Base-by-base conservation (phyloP, 2,797 vertebrate genomes). In the Pipistrellus kuhlii region DNA sequence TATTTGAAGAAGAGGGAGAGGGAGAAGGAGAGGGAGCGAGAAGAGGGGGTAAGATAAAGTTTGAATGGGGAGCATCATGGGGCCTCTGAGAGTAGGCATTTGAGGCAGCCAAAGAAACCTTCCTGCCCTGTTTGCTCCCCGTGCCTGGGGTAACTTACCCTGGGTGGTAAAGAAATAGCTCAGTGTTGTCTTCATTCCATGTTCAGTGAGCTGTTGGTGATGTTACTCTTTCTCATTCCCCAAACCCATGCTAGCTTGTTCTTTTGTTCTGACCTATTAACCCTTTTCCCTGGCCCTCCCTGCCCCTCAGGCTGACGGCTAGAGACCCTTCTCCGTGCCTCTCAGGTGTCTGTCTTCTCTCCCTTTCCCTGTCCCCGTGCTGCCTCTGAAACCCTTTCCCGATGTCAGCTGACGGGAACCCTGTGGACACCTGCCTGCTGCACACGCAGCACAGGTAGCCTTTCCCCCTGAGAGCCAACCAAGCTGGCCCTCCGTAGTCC, bases 51-150 rank as follows among this genome's bases (percentile, higher is more conserved):
- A 30, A 87, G 27, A 41, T 78, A 6, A 10, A 21, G 27, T 35
- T 23, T 72, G 48, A 85, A 46, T 15, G 38, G 15, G 25, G 46
- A 30, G 9, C 8, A 35, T 53, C 53, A 20, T 2, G 14, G 35
- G 9, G 17, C 84, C 35, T 77, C 64, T 93, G 11, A 48, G 72
- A 76, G 73, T 25, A 88, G 55, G 75, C 78, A 14, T 11, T 23
- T n/a, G 21, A 64, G 41, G 9, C 18, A 55, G n/a, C 53, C 8
- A 73, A 69, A 55, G 38, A 71, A 81, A 77, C 2, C 5, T 48
- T 62, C 53, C 38, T n/a, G 32, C n/a, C 46, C 72, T 21, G 13
- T 55, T 53, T 71, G 12, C 35, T 90, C 11, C 41, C 66, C 41
- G 17, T 59, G n/a, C n/a, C 62, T 72, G 30, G n/a, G 48, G 72